These are phyloP conservation scores for Jacana jacana DNA, from an alignment of 2,113 vertebrate species.

Conservation along the genomic window DNA sequence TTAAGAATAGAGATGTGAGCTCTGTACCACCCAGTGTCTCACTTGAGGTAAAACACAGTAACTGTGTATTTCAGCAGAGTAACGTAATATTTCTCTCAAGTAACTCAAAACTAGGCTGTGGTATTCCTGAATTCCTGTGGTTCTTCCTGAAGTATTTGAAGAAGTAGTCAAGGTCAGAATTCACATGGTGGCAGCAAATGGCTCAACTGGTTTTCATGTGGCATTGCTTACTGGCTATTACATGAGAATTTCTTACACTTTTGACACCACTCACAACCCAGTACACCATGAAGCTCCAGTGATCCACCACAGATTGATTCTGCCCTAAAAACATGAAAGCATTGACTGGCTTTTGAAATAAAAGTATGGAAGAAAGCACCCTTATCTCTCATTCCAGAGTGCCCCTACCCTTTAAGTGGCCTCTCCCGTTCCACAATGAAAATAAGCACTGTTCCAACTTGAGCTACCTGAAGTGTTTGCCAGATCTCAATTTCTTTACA, in stretches of 20 bases:
- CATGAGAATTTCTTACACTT: neutral
- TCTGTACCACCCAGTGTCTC: neutral
- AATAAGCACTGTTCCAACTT: neutral
- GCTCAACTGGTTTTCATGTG: neutral
- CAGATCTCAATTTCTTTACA: neutral
- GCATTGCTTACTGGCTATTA: neutral
- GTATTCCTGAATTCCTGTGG: too few relatives aligned
- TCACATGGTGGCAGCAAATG: neutral
- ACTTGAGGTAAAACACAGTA: neutral
- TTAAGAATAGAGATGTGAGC: neutral
- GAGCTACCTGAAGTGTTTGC: neutral
- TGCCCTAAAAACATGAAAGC: neutral
- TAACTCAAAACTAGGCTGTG: neutral
- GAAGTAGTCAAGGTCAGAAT: neutral
- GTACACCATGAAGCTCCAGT: neutral
- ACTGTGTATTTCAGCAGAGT: neutral
- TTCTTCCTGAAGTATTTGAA: neutral
- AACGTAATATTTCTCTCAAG: neutral
- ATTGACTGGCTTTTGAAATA: neutral
- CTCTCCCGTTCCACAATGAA: neutral
- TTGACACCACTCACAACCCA: neutral
- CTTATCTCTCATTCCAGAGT: neutral
- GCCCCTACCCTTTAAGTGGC: neutral
- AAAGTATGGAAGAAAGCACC: neutral
- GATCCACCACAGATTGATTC: neutral